phyloP scores from a whole-genome alignment of 2,797 vertebrate species.

The Macrochelys suwanniensis region DNA sequence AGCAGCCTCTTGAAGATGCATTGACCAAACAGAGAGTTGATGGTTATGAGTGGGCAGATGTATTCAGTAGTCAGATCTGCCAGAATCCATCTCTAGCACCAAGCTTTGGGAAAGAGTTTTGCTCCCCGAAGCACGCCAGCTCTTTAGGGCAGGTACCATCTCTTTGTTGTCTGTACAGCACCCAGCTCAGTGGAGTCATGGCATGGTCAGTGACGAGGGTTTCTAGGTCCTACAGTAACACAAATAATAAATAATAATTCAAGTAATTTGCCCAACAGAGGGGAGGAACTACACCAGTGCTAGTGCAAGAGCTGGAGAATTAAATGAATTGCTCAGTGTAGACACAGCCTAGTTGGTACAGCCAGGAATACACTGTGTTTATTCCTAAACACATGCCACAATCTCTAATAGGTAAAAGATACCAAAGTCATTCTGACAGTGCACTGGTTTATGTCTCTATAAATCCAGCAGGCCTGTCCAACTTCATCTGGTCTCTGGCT shows the following conservation, averaged over 20 bases:
- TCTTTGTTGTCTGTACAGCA: neutral
- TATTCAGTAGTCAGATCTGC: neutral
- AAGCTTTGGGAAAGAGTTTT: neutral
- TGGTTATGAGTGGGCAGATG: neutral
- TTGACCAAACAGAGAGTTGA: neutral
- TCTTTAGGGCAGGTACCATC: neutral
- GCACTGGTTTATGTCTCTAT: neutral
- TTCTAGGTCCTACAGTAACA: neutral
- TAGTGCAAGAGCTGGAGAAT: neutral
- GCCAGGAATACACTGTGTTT: neutral
- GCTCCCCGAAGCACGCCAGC: neutral
- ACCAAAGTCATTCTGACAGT: neutral
- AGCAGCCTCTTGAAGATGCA: neutral
- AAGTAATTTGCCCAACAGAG: neutral
- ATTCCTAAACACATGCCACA: neutral
- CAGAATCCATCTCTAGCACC: neutral
- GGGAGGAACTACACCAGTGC: neutral
- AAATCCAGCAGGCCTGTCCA: neutral
- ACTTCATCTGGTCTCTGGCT: neutral
- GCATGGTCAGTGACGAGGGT: neutral
- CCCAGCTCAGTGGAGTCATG: neutral
- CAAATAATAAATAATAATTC: neutral
- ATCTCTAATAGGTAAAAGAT: neutral
- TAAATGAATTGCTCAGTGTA: neutral
- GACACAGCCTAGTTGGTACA: neutral